Percentiles rank a stretch among this genome's conserved stretches.
These are phyloP conservation scores for Lerista edwardsae DNA, from an alignment of 2,797 vertebrate species.

Conservation along the genomic window DNA sequence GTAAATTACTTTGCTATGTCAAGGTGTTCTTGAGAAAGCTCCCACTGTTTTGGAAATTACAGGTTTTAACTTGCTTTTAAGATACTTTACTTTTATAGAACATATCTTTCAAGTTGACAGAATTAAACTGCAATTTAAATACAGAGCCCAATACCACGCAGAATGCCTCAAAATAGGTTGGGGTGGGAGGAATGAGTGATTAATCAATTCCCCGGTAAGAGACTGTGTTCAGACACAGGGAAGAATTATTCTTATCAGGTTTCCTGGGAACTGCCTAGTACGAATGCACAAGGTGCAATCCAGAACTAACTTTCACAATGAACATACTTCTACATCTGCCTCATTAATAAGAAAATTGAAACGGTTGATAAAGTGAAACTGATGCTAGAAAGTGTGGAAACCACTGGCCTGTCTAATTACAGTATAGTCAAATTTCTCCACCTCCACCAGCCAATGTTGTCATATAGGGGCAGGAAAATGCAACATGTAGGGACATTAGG, in stretches of 20 bases:
- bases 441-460: no score
- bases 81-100: constrained; percentile 37
- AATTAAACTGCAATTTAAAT: constrained; percentile 47
- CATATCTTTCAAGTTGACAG: constrained; percentile 19
- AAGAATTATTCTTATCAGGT: not conserved
- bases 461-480: no score
- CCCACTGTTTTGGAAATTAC: not conserved
- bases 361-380: constrained; percentile 18
- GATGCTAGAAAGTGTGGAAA: no score
- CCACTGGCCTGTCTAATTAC: no score
- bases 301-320: not conserved
- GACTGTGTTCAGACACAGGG: constrained; percentile 23
- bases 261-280: not conserved
- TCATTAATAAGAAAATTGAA: not conserved
- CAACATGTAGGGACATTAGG: no score
- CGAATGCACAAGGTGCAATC: not conserved
- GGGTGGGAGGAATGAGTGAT: not conserved
- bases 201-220: constrained; percentile 1
- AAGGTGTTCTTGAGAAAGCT: constrained; percentile 44
- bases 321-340: not conserved
- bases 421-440: no score
- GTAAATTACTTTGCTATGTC: constrained; percentile 25
- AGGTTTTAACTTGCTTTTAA: constrained; percentile 58
- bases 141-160: constrained; percentile 35
- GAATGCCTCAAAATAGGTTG: constrained; percentile 46